Percentiles rank a stretch among this genome's conserved stretches.
These are phyloP conservation scores for Melanerpes aurifrons DNA, from an alignment of 2,113 vertebrate genomes.

Conservation along the genomic window DNA sequence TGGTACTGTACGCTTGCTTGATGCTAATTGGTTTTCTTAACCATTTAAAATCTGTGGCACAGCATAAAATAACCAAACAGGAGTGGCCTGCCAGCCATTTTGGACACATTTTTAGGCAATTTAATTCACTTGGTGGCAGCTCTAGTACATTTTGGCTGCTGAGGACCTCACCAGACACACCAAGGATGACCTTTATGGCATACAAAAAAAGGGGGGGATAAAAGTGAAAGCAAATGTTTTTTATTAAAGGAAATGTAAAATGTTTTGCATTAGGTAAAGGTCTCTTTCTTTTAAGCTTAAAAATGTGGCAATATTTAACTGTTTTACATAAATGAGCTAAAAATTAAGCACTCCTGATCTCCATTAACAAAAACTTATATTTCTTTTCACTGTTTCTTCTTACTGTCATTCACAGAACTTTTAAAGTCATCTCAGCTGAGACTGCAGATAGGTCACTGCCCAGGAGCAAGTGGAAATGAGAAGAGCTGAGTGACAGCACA, in stretches of 20 bases:
- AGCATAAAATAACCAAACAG: not conserved
- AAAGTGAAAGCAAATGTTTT: not conserved
- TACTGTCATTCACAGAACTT: not conserved
- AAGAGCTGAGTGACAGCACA: not conserved
- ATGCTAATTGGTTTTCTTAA: slow-evolving; percentile 50
- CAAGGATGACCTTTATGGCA: not conserved
- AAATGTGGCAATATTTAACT: not conserved
- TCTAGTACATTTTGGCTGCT: not conserved
- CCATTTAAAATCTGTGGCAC: not conserved
- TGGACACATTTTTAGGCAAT: not conserved
- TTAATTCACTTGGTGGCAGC: not conserved
- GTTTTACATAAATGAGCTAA: not conserved
- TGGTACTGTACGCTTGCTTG: not conserved
- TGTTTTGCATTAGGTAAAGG: not conserved
- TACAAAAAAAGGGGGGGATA: not conserved
- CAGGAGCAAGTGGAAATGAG: not conserved
- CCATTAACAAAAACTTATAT: not conserved
- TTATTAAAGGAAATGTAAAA: not conserved
- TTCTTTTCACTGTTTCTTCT: not conserved
- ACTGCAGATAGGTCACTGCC: not conserved
- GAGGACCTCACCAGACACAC: not conserved
- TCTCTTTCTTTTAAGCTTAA: not conserved
- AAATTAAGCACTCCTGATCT: not conserved
- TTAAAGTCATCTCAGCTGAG: not conserved
- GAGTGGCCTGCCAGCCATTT: not conserved